A percentile compares a stretch with the other conserved stretches of the same genome.
Evolutionary conservation across 2,797 vertebrate species (phyloP).

Genomic region (Brotula barbata): DNA sequence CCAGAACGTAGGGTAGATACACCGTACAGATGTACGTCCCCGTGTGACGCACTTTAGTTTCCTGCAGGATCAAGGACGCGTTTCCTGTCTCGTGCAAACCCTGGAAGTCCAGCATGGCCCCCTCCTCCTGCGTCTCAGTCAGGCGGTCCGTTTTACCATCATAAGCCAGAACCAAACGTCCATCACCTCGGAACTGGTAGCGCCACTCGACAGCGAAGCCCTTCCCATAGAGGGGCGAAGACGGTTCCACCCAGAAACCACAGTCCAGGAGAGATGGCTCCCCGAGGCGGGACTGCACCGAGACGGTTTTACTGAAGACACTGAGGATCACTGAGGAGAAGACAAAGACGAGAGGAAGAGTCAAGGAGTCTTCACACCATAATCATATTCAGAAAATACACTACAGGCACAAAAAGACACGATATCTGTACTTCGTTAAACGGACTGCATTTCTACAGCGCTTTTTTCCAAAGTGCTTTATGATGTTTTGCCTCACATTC

Average conservation of each 20-base stretch:
- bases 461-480: no score
- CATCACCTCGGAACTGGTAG: conserved; percentile 83
- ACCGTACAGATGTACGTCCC: conserved; percentile 85
- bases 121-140: conserved; percentile 41
- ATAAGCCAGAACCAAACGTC: conserved; percentile 82
- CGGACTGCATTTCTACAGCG: no score
- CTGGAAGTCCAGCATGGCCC: conserved; percentile 59
- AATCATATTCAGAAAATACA: no score
- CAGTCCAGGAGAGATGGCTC: conserved; percentile 80
- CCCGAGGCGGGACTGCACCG: conserved; percentile 71
- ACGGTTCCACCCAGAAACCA: conserved; percentile 74
- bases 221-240: conserved; percentile 56
- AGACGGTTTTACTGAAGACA: conserved; percentile 74
- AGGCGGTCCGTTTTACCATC: conserved; percentile 74
- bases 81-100: conserved; percentile 75
- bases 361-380: no score
- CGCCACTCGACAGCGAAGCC: conserved; percentile 89
- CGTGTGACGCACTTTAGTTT: conserved; percentile 74
- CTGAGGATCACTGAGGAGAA: conserved; percentile 80
- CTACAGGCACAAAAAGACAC: no score
- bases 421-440: no score
- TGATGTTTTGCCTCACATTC: no score
- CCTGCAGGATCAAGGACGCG: conserved; percentile 79
- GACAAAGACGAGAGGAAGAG: background rate
- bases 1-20: conserved; percentile 83